Conservation (phyloP, 2,113 vertebrate species). For the Calypte anna region DNA sequence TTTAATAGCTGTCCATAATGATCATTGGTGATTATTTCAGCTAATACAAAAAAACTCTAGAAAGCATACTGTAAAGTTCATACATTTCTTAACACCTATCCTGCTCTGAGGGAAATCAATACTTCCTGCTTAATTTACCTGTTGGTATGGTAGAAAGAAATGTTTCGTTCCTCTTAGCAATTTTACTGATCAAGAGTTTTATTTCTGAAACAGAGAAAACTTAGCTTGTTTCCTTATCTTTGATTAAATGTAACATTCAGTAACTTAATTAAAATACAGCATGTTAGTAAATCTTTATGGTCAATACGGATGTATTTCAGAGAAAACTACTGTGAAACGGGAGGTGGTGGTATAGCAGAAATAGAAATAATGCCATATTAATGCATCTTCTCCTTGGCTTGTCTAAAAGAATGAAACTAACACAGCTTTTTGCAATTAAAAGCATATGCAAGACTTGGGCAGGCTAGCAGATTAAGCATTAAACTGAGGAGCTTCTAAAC, state of each 20-base stretch:
- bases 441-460: background rate
- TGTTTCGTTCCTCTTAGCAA: background rate
- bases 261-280: background rate
- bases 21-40: background rate
- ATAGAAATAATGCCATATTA: background rate
- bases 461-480: background rate
- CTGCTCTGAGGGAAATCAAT: background rate
- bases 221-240: background rate
- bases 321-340: background rate
- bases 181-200: background rate
- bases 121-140: background rate
- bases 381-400: background rate
- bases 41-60: background rate
- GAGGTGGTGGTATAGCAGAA: constrained; percentile 3
- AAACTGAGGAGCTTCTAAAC: background rate
- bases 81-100: background rate
- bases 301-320: background rate
- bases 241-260: background rate
- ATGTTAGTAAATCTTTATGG: background rate
- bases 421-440: background rate
- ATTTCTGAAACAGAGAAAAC: background rate
- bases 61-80: background rate
- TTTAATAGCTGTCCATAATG: background rate
- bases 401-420: background rate
- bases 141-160: background rate